phyloP scores from a whole-genome alignment of 1,140 invertebrate genomes.

The Pseudomyrmex cubaensis region DNA sequence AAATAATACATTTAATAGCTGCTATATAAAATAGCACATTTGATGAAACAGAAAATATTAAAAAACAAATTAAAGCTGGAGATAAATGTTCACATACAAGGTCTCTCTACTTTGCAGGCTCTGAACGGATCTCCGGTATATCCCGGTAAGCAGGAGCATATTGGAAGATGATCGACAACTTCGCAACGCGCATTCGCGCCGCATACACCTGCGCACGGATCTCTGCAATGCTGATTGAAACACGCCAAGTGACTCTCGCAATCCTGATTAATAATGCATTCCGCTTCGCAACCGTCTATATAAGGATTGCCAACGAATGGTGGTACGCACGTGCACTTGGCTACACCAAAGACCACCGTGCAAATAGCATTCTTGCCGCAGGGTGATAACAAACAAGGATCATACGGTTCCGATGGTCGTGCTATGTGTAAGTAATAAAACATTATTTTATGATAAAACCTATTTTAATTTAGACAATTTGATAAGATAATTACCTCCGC shows the following conservation, averaged over 20 bases:
- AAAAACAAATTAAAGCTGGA: background rate
- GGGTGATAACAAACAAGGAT: slow-evolving; percentile 92
- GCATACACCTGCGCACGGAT: slow-evolving; percentile 94
- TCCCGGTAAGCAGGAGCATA: slow-evolving; percentile 91
- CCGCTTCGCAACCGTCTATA: slow-evolving; percentile 90
- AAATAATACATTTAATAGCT: slow-evolving; percentile 62
- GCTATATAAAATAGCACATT: slow-evolving; percentile 3
- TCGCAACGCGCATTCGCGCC: slow-evolving; percentile 91
- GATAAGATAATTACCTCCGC: slow-evolving; percentile 83
- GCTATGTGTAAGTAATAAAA: slow-evolving; percentile 57
- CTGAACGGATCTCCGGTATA: slow-evolving; percentile 93
- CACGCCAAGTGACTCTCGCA: slow-evolving; percentile 92
- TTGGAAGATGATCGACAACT: slow-evolving; percentile 92
- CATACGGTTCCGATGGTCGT: slow-evolving; percentile 78
- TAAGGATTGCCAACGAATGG: slow-evolving; percentile 94
- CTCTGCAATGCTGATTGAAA: slow-evolving; percentile 92
- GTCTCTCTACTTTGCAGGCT: slow-evolving; percentile 88
- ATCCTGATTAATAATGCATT: slow-evolving; percentile 92
- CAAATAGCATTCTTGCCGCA: slow-evolving; percentile 94
- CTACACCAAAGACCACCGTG: slow-evolving; percentile 88
- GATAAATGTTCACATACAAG: slow-evolving; percentile 45
- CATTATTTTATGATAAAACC: background rate
- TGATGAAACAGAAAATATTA: background rate
- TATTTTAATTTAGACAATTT: background rate
- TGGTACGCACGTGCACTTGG: slow-evolving; percentile 92